These are phyloP conservation scores for human (Homo sapiens) DNA, from an alignment of 2,113 vertebrate species.

Conservation along the genomic window GRCh38 chr20:58250501-58251000, in stretches of 20 bases:
- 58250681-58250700: background rate
- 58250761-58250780: background rate
- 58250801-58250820: background rate
- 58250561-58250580: background rate
- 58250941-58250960: conserved; percentile 90
- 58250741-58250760: background rate
- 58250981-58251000: conserved; percentile 35
- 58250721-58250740: background rate
- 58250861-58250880: background rate
- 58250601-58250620: background rate
- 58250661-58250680: background rate
- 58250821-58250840: background rate
- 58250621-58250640: background rate
- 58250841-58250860: background rate
- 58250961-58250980: conserved; percentile 50
- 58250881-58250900: conserved; percentile 93
- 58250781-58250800: background rate
- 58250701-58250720: background rate
- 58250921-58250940: conserved; percentile 95
- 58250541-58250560: background rate
- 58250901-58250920: conserved; percentile 93
- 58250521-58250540: background rate
- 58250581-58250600: background rate
- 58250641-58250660: background rate
- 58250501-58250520: background rate